Base-by-base conservation (phyloP, 2,797 vertebrate species). In the Thalassophryne amazonica region DNA sequence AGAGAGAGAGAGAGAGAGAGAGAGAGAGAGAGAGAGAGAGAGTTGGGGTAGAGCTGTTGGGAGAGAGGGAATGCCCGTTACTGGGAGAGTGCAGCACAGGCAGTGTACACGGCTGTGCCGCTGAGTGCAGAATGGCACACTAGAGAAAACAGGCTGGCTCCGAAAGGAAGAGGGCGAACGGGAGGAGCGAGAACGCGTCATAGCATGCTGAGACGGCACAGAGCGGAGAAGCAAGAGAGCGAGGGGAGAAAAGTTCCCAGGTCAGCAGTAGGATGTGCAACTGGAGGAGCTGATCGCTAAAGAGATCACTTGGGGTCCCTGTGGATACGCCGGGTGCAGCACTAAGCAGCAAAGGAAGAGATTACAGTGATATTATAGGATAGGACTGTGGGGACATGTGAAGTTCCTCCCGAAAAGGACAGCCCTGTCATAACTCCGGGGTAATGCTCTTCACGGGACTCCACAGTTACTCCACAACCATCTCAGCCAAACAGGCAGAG, bases 31-130 rank as follows among this genome's bases (percentile, higher is more conserved):
- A 24, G 38, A 35, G 52, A 0, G 69, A 80, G 84, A 84, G 86
- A 67, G 52, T 13, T 41, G 48, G 68, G 64, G 67, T 66, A 64
- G 67, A 69, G 67, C 89, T 88, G 87, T 83, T 84, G 77, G 83
- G 83, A 82, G 87, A 89, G 78, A 88, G 91, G 90, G 91, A 90
- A 91, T 93, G 92, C 91, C 92, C 83, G 80, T 88, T 80, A 76
- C 52, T 70, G 66, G 57, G 58, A 70, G 73, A 84, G 73, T 71
- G 28, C 69, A 76, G 77, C 78, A 17, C 73, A 72, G 70, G 29
- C 84, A 73, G 69, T 78, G 76, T 60, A 21, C 75, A 60, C 79
- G 67, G 75, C 80, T 16, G 76, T 75, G 56, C 66, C 20, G 78
- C 88, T 68, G 78, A 88, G 78, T 68, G 17, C 78, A 68, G 85